Evolutionary conservation across 2,797 vertebrate genomes (phyloP).

Genomic region (Scolopax bukidnonensis): DNA sequence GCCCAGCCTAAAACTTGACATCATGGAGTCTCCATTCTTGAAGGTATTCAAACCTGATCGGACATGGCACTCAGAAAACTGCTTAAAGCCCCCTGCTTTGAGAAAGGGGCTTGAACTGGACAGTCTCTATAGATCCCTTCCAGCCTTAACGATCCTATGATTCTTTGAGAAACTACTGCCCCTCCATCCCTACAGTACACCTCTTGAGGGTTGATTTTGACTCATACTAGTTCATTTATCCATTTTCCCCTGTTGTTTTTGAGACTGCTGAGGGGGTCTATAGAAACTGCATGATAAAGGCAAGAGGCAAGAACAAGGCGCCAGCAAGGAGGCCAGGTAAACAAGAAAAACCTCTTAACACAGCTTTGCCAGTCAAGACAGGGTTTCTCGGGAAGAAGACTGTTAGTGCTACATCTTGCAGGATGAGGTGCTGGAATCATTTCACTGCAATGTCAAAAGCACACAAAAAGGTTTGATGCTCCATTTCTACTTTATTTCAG

Average conservation of each 20-base stretch:
- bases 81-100: background rate
- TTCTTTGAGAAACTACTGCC: background rate
- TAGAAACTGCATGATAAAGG: background rate
- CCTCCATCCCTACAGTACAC: background rate
- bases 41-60: background rate
- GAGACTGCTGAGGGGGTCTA: background rate
- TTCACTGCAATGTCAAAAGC: background rate
- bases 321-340: background rate
- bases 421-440: background rate
- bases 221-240: background rate
- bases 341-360: background rate
- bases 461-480: background rate
- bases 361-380: background rate
- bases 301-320: background rate
- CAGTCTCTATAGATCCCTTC: background rate
- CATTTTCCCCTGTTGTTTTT: background rate
- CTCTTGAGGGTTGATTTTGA: background rate
- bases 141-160: background rate
- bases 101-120: background rate
- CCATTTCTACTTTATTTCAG: background rate
- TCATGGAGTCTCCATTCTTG: background rate
- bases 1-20: background rate
- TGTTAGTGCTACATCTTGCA: background rate
- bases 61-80: background rate
- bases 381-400: background rate